Percentiles rank a stretch among this genome's conserved stretches.
Conservation (phyloP, 2,113 vertebrate genomes). For the Arothron firmamentum region DNA sequence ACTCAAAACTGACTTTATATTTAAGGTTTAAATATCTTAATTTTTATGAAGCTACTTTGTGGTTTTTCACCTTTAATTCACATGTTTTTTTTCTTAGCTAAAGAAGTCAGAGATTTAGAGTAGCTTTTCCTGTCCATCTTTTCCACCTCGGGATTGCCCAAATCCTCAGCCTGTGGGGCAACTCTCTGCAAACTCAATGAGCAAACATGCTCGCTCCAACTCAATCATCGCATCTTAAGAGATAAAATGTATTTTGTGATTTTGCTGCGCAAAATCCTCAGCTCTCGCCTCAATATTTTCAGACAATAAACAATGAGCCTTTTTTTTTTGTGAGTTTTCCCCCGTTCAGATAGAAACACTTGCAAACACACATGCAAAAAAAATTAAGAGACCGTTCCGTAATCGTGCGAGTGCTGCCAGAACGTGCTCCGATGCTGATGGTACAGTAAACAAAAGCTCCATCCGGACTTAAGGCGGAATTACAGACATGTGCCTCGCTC, state of each 20-base stretch:
- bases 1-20: too few species aligned
- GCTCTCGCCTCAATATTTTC: constrained; percentile 39
- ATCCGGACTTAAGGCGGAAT: constrained; percentile 59
- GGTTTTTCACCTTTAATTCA: neutral
- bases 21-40: neutral
- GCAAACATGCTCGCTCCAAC: constrained; percentile 1
- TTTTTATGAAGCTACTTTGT: neutral
- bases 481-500: constrained; percentile 64
- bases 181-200: constrained; percentile 24
- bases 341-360: constrained; percentile 49
- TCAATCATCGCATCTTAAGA: constrained; percentile 15
- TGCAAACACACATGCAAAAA: constrained; percentile 47
- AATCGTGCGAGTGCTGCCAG: constrained; percentile 49
- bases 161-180: constrained; percentile 11
- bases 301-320: constrained; percentile 56
- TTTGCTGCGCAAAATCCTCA: constrained; percentile 23
- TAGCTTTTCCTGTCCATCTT: constrained; percentile 11
- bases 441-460: constrained; percentile 66
- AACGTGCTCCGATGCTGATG: constrained; percentile 59
- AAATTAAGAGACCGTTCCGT: constrained; percentile 50
- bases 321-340: constrained; percentile 36
- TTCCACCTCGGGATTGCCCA: constrained; percentile 30
- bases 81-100: constrained; percentile 38
- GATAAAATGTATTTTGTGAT: constrained; percentile 4
- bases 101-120: constrained; percentile 51